Percentiles rank a stretch among this genome's conserved stretches.
Evolutionary conservation across 2,113 vertebrate species (phyloP).

Genomic region (Catharus minimus): DNA sequence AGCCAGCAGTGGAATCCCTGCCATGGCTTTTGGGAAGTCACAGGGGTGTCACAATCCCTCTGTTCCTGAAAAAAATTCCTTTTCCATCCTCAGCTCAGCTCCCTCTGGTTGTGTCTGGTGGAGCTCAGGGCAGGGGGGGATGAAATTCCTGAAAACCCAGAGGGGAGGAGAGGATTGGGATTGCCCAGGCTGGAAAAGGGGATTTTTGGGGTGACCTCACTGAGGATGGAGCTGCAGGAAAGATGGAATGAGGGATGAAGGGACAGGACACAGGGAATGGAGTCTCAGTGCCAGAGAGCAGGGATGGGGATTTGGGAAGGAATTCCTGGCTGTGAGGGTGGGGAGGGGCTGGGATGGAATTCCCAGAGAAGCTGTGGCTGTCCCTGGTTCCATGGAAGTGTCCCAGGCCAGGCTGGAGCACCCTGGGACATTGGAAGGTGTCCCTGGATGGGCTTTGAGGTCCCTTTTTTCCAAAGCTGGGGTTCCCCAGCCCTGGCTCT

Average conservation of each 20-base stretch:
- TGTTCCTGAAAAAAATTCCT: background rate
- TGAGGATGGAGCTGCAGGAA: fast-evolving
- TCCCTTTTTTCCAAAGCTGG: background rate
- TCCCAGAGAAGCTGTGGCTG: background rate
- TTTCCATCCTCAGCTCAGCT: background rate
- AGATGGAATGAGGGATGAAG: background rate
- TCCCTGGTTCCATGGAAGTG: background rate
- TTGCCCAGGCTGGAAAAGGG: background rate
- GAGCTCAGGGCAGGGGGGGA: background rate
- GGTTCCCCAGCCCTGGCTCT: background rate
- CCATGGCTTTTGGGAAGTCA: background rate
- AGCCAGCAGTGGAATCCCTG: background rate
- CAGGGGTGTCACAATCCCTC: background rate
- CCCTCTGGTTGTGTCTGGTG: background rate
- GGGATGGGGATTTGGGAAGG: background rate
- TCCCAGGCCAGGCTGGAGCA: background rate
- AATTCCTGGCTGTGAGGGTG: background rate
- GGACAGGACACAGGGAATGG: background rate
- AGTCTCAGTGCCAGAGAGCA: background rate
- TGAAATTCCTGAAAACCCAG: fast-evolving
- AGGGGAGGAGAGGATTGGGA: background rate
- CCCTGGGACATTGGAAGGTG: background rate
- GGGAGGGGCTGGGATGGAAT: background rate
- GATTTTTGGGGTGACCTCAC: background rate
- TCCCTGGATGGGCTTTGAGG: background rate